Percentiles rank a stretch among this genome's conserved stretches.
Evolutionary conservation across 2,113 vertebrate species (phyloP).

Genomic region (Sarotherodon lohbergeri): DNA sequence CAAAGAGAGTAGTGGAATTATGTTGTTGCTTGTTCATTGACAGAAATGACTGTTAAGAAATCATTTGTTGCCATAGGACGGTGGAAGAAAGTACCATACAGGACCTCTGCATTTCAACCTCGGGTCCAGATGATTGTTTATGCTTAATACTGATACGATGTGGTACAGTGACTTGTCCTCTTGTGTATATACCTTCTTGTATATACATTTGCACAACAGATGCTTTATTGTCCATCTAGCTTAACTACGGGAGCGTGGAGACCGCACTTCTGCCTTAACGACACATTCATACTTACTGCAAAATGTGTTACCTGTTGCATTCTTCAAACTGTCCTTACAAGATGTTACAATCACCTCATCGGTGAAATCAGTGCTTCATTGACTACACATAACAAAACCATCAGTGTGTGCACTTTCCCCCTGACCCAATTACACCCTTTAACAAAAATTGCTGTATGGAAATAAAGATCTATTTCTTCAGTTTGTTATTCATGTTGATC

Average conservation of each 20-base stretch:
- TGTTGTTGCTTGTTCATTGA: constrained; percentile 3
- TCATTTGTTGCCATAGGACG: constrained; percentile 53
- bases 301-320: not conserved
- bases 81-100: constrained; percentile 33
- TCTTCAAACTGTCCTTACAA: not conserved
- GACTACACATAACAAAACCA: not conserved
- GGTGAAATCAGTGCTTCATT: not conserved
- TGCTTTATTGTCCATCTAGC: not conserved
- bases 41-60: constrained; percentile 16
- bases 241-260: not conserved
- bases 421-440: not conserved
- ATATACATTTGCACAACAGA: constrained; percentile 6
- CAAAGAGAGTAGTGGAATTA: constrained; percentile 8
- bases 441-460: constrained; percentile 49
- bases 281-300: not conserved
- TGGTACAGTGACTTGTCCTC: not conserved
- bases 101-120: constrained; percentile 33
- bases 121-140: not conserved
- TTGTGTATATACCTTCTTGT: not conserved
- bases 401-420: not conserved
- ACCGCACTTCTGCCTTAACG: constrained; percentile 47
- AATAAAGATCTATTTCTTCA: constrained; percentile 72
- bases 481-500: not conserved
- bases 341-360: not conserved
- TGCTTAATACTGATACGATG: not conserved